These are phyloP conservation scores for Lepilemur septentrionalis DNA, from an alignment of 2,797 vertebrate species.

Conservation along the genomic window DNA sequence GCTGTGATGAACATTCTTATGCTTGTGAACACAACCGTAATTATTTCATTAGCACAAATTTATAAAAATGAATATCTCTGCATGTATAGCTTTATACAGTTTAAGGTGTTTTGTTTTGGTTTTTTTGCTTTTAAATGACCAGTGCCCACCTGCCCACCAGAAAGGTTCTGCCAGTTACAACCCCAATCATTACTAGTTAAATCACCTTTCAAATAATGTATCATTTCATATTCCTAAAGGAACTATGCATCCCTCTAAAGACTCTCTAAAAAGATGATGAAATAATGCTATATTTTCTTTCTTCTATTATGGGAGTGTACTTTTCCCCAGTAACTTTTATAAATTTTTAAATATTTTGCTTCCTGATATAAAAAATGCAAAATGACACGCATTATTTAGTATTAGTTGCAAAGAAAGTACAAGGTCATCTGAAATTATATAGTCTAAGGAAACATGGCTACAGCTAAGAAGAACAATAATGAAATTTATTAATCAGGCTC, in stretches of 20 bases:
- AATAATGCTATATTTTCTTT: slow-evolving; percentile 2
- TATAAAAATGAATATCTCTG: not conserved
- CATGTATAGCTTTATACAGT: not conserved
- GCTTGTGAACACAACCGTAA: not conserved
- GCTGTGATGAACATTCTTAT: not conserved
- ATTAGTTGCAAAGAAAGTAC: not conserved
- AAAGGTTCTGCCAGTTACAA: not conserved
- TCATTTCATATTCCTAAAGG: slow-evolving; percentile 31
- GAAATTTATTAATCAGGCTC: not conserved
- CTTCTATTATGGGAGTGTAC: not conserved
- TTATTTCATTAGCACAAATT: not conserved
- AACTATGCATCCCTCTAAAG: not conserved
- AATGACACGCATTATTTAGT: not conserved
- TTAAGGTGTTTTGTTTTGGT: not conserved
- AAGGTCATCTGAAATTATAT: not conserved
- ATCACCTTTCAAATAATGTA: not conserved
- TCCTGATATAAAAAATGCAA: slow-evolving; percentile 39
- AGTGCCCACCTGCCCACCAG: not conserved
- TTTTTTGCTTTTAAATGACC: not conserved
- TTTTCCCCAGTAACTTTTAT: slow-evolving; percentile 26
- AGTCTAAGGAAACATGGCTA: not conserved
- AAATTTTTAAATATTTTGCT: slow-evolving; percentile 44
- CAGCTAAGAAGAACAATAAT: not conserved
- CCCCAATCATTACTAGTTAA: not conserved
- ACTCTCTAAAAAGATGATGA: not conserved